These are phyloP conservation scores for Chionis minor DNA, from an alignment of 2,113 vertebrate species.

Conservation along the genomic window DNA sequence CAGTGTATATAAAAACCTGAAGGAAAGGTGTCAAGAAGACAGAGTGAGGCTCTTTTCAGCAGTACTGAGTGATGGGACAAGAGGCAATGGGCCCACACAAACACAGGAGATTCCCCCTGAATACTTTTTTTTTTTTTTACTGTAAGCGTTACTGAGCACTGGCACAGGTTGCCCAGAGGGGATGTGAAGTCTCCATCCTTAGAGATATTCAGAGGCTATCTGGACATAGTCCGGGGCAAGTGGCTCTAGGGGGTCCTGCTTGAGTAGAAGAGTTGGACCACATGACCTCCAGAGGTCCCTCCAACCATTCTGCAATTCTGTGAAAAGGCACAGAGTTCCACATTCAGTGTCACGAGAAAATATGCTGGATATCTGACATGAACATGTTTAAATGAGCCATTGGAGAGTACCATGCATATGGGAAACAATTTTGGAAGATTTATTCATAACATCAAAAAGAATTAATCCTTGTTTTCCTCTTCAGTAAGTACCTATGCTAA, in stretches of 20 bases:
- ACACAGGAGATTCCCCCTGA: not conserved
- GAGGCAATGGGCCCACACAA: not conserved
- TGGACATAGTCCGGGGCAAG: not conserved
- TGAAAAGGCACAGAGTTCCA: not conserved
- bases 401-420: not conserved
- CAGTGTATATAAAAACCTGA: not conserved
- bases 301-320: not conserved
- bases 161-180: not conserved
- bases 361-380: not conserved
- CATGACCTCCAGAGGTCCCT: not conserved
- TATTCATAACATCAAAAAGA: not conserved
- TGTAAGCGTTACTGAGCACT: not conserved
- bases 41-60: not conserved
- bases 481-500: not conserved
- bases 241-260: not conserved
- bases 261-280: not conserved
- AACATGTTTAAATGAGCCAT: not conserved
- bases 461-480: not conserved
- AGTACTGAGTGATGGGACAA: not conserved
- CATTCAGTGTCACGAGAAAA: not conserved
- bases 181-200: not conserved
- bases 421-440: not conserved
- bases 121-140: not conserved
- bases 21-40: not conserved
- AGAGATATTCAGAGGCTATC: not conserved